A percentile compares a stretch with the other conserved stretches of the same genome.
These are phyloP conservation scores for Cremastinae sp. DNA, from an alignment of 2,888 invertebrate species.

Conservation along the genomic window DNA sequence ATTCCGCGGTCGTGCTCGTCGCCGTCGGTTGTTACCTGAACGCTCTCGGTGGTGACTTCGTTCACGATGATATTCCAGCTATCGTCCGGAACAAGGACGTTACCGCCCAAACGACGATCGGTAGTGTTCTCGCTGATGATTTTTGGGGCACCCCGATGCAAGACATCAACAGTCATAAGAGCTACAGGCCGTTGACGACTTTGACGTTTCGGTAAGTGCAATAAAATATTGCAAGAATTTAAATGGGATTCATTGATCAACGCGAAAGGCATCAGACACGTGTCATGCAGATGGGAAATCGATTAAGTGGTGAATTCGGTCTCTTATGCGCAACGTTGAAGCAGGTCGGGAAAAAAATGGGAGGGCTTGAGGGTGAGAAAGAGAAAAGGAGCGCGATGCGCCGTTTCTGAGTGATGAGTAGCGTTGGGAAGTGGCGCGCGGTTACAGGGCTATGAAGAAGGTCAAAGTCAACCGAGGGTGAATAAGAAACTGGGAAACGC, in stretches of 20 bases:
- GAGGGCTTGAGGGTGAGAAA: constrained; percentile 16
- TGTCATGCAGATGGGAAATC: too few species aligned
- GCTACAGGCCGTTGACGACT: constrained; percentile 91
- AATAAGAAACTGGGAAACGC: too few species aligned
- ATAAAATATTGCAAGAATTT: too few species aligned
- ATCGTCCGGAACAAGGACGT: constrained; percentile 92
- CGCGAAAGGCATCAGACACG: too few species aligned
- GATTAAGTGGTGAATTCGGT: too few species aligned
- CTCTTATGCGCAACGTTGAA: constrained; percentile 14
- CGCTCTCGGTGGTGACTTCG: constrained; percentile 90
- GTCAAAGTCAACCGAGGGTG: neutral
- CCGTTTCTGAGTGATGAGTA: neutral
- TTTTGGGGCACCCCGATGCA: constrained; percentile 96
- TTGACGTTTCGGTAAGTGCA: constrained; percentile 90
- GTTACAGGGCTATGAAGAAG: constrained; percentile 7
- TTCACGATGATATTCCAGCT: constrained; percentile 94
- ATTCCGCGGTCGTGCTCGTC: constrained; percentile 85
- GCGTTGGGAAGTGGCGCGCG: constrained; percentile 13
- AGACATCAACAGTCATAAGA: constrained; percentile 91
- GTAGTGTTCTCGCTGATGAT: constrained; percentile 87
- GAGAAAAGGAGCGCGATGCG: neutral
- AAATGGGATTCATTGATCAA: too few species aligned
- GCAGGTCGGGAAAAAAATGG: constrained; percentile 32
- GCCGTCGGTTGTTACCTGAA: constrained; percentile 88
- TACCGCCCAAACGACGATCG: constrained; percentile 84